A percentile compares a stretch with the other conserved stretches of the same genome.
Evolutionary conservation across 2,888 invertebrate species (phyloP).

Genomic region (Ophioninae sp.): DNA sequence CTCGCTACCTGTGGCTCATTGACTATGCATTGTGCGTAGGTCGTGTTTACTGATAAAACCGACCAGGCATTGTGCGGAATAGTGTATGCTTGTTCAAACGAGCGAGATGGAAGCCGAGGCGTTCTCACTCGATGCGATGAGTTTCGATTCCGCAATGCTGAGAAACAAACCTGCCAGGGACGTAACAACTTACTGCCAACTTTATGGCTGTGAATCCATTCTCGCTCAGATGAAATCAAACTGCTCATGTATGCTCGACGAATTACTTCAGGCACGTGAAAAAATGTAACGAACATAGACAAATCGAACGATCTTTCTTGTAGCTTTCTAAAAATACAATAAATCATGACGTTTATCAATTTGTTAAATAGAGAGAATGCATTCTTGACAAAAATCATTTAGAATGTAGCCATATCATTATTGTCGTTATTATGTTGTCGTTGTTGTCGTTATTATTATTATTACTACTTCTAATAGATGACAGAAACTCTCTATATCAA

Average conservation of each 20-base stretch:
- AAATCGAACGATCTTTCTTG: not conserved
- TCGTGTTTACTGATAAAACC: constrained; percentile 63
- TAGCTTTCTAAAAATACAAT: not conserved
- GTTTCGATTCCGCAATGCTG: constrained; percentile 48
- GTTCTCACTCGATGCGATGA: constrained; percentile 34
- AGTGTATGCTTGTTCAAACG: constrained; percentile 43
- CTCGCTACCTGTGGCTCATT: constrained; percentile 59
- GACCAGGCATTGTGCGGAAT: constrained; percentile 51
- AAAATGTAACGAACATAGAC: not conserved
- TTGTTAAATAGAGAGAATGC: not conserved
- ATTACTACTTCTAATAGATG: not conserved
- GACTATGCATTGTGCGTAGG: constrained; percentile 60
- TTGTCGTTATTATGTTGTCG: not conserved
- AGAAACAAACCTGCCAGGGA: constrained; percentile 24
- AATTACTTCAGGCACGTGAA: not conserved
- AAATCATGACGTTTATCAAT: not conserved
- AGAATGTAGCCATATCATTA: not conserved
- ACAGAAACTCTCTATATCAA: not conserved
- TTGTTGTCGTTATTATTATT: not conserved
- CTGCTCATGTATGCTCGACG: not conserved
- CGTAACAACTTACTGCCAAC: not conserved
- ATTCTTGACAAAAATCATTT: not conserved
- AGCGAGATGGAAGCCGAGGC: not conserved
- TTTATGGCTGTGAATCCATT: not conserved
- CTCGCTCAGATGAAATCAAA: not conserved